Evolutionary conservation across 2,888 invertebrate species (phyloP).

Genomic region (Platycheirus rosarum): DNA sequence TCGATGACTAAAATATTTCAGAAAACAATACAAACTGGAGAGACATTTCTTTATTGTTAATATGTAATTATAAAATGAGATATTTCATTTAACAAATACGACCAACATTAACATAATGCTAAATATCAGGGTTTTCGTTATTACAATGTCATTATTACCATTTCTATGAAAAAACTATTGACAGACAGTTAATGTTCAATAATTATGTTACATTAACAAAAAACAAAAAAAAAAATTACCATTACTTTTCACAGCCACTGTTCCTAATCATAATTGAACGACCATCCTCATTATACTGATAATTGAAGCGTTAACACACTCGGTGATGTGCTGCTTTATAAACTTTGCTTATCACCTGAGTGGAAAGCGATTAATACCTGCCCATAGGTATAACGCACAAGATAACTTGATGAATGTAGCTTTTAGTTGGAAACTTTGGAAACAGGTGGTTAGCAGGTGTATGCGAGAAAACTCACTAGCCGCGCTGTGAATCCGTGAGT

Average conservation of each 20-base stretch:
- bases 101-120: no score
- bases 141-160: neutral
- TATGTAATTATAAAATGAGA: no score
- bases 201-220: no score
- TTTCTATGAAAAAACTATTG: neutral
- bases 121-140: no score
- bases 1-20: no score
- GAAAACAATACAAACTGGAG: no score
- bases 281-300: conserved; percentile 46
- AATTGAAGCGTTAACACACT: conserved; percentile 47
- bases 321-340: conserved; percentile 7
- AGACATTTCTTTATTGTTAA: no score
- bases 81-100: no score
- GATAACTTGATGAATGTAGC: conserved; percentile 36
- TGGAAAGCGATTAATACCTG: conserved; percentile 46
- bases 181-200: neutral
- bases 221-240: neutral
- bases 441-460: conserved; percentile 70
- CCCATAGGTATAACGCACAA: conserved; percentile 28
- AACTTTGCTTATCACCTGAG: conserved; percentile 51
- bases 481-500: neutral
- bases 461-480: conserved; percentile 32
- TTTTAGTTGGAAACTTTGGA: conserved; percentile 43
- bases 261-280: conserved; percentile 24
- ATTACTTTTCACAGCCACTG: conserved; percentile 30